Base-by-base conservation (phyloP, 2,888 invertebrate genomes). In the Apotomis turbidana region DNA sequence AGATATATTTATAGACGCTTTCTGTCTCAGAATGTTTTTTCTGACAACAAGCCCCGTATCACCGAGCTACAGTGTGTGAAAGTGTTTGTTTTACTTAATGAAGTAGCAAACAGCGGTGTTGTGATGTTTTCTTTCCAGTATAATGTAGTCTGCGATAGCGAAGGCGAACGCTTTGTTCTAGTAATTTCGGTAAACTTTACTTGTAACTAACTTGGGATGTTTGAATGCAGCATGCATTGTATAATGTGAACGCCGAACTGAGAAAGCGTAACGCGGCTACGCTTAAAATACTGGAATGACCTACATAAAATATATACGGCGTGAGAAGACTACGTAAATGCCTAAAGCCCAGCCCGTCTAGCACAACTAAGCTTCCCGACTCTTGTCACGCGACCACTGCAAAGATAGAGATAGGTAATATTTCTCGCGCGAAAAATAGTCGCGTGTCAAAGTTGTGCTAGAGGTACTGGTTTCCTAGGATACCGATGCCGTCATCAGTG, bases 71-170 rank as follows among this genome's bases (percentile, higher is more conserved):
- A 64, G 63, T 44, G 59, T 49, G 27, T 6, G 13, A 44, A 64
- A 70, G 63, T 70, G 58, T 64, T 70, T 64, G 27, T 70, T 64
- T 64, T 64, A 70, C 63, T 58, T 70, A 70, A 70, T 70, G 63
- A 70, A 70, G 63, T 64, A 44, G 70, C 63, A 61, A 69, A 68
- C 58, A 59, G 57, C 12, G 15, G 27, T 8, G 55, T 51, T 8
- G 55, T 51, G 41, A 52, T 70, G 58, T 64, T 70, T 63, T 52
- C 44, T 57, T 67, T 57, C n/a, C 2, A 38, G 60, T 54, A 69
- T 55, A 54, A 46, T 69, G 46, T 54, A 61, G 61, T 61, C 46
- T 69, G 68, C 54, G 61, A 54, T 46, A 36, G 38, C 3, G 44
- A 12, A 12, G 41, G 12, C 59, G 15, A 41, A 41, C 12, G 49